These are phyloP conservation scores for Hiodon tergisus DNA, from an alignment of 2,113 vertebrate species.

Conservation along the genomic window DNA sequence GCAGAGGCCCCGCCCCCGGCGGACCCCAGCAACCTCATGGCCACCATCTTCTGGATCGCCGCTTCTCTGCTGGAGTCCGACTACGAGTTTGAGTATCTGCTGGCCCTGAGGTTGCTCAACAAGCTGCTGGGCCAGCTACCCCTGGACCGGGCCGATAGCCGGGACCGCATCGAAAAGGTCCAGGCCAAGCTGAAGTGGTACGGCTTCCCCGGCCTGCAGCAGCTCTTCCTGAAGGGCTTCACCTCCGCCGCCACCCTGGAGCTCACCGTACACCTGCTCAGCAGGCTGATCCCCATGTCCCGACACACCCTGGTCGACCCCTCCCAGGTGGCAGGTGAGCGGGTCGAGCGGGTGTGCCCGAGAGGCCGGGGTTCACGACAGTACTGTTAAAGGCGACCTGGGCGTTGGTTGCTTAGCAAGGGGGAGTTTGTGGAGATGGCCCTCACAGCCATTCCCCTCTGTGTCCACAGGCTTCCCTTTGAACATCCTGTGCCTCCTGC, in stretches of 20 bases:
- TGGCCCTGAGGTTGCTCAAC: constrained; percentile 90
- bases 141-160: constrained; percentile 84
- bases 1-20: constrained; percentile 66
- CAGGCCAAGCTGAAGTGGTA: constrained; percentile 90
- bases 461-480: constrained; percentile 82
- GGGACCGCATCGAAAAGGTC: constrained; percentile 85
- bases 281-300: constrained; percentile 89
- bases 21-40: constrained; percentile 90
- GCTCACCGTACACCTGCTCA: constrained; percentile 95
- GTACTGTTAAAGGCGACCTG: neutral
- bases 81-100: constrained; percentile 95
- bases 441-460: neutral
- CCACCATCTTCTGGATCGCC: constrained; percentile 96
- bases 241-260: constrained; percentile 93
- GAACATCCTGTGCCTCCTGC: constrained; percentile 95
- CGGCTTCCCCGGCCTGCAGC: constrained; percentile 91
- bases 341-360: neutral
- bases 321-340: constrained; percentile 81
- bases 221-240: constrained; percentile 96
- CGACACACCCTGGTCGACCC: constrained; percentile 86
- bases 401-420: too few species aligned
- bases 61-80: constrained; percentile 90
- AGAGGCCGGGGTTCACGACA: neutral
- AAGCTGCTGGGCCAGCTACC: constrained; percentile 90
- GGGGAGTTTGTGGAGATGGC: too few species aligned